phyloP scores from a whole-genome alignment of 2,113 vertebrate genomes.

The Limnothrissa miodon region DNA sequence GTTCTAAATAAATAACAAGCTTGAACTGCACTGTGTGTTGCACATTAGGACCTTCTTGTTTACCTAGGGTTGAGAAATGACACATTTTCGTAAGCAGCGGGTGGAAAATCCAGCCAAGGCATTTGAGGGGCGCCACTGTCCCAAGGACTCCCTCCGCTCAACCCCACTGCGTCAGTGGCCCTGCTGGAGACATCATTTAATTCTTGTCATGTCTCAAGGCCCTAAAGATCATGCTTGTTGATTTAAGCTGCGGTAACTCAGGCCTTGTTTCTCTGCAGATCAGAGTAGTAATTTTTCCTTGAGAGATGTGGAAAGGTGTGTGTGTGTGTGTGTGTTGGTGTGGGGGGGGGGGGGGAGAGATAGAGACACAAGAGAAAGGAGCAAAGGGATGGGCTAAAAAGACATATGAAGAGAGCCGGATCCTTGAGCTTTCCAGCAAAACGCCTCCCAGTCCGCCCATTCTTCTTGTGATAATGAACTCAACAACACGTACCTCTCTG shows the following conservation, averaged over 20 bases:
- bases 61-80: neutral
- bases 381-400: neutral
- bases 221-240: constrained; percentile 19
- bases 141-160: neutral
- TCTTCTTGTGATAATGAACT: neutral
- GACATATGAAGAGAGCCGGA: neutral
- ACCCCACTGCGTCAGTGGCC: neutral
- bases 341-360: neutral
- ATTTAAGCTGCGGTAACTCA: constrained; percentile 15
- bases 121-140: neutral
- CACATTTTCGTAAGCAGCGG: neutral
- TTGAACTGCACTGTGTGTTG: neutral
- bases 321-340: neutral
- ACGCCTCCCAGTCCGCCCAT: constrained; percentile 11
- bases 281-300: neutral
- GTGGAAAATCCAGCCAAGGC: neutral
- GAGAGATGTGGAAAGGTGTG: neutral
- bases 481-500: neutral
- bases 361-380: neutral
- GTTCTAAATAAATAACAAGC: no score
- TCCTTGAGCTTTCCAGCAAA: constrained; percentile 1
- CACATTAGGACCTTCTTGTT: neutral
- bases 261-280: neutral
- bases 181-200: constrained; percentile 48
- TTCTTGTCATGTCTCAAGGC: constrained; percentile 9